These are phyloP conservation scores for Cygnus olor DNA, from an alignment of 2,797 vertebrate species.

Conservation along the genomic window DNA sequence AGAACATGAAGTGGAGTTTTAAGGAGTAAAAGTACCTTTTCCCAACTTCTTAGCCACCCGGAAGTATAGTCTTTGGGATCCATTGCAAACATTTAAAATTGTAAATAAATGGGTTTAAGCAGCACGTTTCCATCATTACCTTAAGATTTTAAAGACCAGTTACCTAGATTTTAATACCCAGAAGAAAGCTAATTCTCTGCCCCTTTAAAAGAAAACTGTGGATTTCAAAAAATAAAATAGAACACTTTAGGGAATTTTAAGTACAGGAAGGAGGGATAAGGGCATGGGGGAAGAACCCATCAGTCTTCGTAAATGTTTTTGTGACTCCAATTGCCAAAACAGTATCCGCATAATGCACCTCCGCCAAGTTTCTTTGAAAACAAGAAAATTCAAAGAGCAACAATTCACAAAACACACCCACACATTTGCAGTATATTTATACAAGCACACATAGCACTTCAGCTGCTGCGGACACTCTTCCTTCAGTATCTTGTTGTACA, in stretches of 20 bases:
- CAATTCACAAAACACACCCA: not conserved
- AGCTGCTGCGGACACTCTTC: not conserved
- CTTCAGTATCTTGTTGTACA: not conserved
- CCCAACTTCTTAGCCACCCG: not conserved
- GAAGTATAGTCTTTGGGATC: not conserved
- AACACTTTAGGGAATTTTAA: slow-evolving; percentile 24
- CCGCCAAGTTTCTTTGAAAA: not conserved
- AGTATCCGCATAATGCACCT: not conserved
- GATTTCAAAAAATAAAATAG: not conserved
- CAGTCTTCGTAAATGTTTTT: not conserved
- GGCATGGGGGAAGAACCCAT: not conserved
- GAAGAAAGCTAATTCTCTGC: not conserved
- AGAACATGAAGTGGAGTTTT: not conserved
- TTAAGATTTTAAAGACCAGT: not conserved
- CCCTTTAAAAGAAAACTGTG: not conserved
- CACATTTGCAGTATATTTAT: not conserved
- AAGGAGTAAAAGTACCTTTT: not conserved
- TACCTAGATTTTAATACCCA: not conserved
- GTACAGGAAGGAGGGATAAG: slow-evolving; percentile 38
- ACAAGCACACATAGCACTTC: not conserved
- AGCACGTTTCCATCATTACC: not conserved
- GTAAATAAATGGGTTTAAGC: not conserved
- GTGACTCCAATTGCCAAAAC: slow-evolving; percentile 21
- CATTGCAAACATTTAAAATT: not conserved
- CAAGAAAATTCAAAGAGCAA: not conserved